Evolutionary conservation across 64 coral and sea anemone species (phyloP), one percentile per base, ranked within the genome.

Genomic region (Montipora sp.): DNA sequence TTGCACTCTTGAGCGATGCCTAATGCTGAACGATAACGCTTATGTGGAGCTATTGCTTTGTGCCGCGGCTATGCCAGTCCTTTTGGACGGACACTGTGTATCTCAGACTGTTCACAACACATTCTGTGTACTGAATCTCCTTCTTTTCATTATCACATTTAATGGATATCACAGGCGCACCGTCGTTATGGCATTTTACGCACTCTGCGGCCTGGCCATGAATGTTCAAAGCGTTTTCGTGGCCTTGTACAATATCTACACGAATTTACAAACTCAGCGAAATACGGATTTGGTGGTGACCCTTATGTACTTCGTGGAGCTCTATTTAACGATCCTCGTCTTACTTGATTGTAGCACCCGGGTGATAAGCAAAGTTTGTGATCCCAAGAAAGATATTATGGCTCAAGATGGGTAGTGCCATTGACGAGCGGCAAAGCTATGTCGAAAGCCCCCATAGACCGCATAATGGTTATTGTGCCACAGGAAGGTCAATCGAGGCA

Each of bases 151-250:
- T 63, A 61, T 84, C 63, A 69, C 63, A 1, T 19, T 84, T 5
- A 84, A 84, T 43, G 82, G 61, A 3, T 84, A 84, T 49, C 82
- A 84, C 61, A 84, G 7, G 5, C 82, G 82, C 2, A 84, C 82
- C 0, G 63, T 44, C 27, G 9, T 70, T 5, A 84, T 84, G 82
- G 16, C 47, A 18, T 84, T 69, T 84, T 19, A 71, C 45, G 60
- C 63, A 63, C 8, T 84, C 19, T 84, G 43, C 8, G 8, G 43
- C 19, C 16, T 84, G 5, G 61, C 8, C 10, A 71, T 71, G 61
- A 84, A 84, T 16, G 82, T 48, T 70, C 82, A 84, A 63, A 84
- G 82, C 63, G 19, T 70, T 7, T 8, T 84, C 5, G 82, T 84
- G 16, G 43, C 82, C 1, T 63, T 84, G 16, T 84, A 70, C 44